phyloP scores from a whole-genome alignment of 2,797 vertebrate genomes.

The Euthynnus affinis region DNA sequence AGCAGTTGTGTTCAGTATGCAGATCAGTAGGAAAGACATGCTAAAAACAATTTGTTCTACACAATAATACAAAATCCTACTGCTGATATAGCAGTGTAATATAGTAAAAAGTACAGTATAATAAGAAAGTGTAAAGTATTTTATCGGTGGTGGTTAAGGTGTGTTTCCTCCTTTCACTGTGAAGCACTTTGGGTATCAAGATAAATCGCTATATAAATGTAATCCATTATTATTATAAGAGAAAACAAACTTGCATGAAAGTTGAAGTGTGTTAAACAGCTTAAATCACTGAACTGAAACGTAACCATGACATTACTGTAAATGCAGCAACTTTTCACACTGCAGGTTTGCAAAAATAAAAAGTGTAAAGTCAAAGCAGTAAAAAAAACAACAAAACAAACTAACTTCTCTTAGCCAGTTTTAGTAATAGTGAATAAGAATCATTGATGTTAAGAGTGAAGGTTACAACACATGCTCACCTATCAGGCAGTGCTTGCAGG shows the following conservation, averaged over 20 bases:
- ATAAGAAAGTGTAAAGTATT: not conserved
- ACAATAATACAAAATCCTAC: not conserved
- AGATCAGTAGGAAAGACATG: not conserved
- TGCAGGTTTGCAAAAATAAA: not conserved
- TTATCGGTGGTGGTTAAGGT: too few species aligned
- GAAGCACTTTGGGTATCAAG: too few species aligned
- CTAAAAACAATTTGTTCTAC: not conserved
- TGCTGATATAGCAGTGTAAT: not conserved
- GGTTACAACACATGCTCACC: slow-evolving; percentile 82
- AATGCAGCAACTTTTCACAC: not conserved
- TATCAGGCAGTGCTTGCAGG: slow-evolving; percentile 97
- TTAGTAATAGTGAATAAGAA: not conserved
- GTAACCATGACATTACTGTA: not conserved
- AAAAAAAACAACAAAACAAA: not conserved
- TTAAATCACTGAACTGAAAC: not conserved
- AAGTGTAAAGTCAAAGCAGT: not conserved
- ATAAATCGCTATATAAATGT: too few species aligned
- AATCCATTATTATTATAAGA: not conserved
- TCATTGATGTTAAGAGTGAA: not conserved
- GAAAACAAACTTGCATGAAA: not conserved
- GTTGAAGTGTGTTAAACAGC: not conserved
- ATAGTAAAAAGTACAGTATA: not conserved
- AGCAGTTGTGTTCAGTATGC: not conserved
- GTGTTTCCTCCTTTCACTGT: too few species aligned
- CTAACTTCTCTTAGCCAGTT: not conserved